Evolutionary conservation across 1,140 invertebrate species (phyloP).

Genomic region (Trichonephila inaurata): DNA sequence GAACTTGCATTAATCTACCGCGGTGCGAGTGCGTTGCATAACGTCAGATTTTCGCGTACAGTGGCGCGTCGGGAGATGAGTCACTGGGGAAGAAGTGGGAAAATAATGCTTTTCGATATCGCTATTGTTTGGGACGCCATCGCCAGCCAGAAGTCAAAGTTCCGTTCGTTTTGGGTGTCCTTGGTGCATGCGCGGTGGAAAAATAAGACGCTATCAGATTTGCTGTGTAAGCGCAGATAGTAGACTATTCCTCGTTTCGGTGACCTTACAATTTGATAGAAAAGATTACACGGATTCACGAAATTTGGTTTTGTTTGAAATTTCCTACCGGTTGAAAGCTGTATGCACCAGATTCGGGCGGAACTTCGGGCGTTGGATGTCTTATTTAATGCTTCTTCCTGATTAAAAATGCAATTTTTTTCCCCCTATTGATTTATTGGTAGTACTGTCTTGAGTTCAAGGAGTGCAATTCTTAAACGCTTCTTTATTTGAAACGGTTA

Average conservation of each 20-base stretch:
- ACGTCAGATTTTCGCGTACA: slow-evolving; percentile 1
- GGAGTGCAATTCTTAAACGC: too few species aligned
- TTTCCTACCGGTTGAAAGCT: background rate
- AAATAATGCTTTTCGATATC: slow-evolving; percentile 31
- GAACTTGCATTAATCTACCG: slow-evolving; percentile 30
- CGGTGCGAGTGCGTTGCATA: slow-evolving; percentile 20
- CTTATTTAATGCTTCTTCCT: too few species aligned
- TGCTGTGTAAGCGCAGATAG: background rate
- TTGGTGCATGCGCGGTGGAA: background rate
- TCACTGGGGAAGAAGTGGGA: slow-evolving; percentile 6
- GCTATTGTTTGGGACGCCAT: slow-evolving; percentile 37
- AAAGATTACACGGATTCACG: background rate
- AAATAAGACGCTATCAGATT: slow-evolving; percentile 35
- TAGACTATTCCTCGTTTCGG: background rate
- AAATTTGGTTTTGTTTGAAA: background rate
- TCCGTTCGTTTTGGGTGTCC: slow-evolving; percentile 32
- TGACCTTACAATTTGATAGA: background rate
- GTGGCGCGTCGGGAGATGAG: background rate
- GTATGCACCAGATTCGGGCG: background rate
- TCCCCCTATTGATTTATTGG: too few species aligned
- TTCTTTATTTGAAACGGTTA: too few species aligned
- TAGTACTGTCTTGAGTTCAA: too few species aligned
- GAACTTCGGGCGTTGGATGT: background rate
- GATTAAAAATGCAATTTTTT: too few species aligned
- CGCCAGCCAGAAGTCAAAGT: background rate